Percentiles rank a stretch among this genome's conserved stretches.
These are phyloP conservation scores for Petrocephalus sullivani DNA, from an alignment of 2,797 vertebrate species.

Conservation along the genomic window DNA sequence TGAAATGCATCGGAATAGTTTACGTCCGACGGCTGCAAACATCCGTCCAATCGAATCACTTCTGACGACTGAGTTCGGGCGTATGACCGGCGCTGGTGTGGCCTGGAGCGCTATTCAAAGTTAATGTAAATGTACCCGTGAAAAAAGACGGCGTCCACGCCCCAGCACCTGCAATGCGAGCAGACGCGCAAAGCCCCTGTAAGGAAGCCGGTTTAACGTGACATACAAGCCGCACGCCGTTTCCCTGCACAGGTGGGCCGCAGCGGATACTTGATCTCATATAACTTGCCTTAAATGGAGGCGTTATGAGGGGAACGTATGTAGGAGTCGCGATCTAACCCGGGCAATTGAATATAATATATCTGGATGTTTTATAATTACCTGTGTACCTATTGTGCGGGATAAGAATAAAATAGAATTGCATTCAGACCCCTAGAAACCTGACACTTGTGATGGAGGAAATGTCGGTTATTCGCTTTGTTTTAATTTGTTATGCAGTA, in stretches of 20 bases:
- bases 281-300: background rate
- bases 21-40: background rate
- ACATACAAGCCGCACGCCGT: background rate
- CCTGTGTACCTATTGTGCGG: background rate
- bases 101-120: background rate
- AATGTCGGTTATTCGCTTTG: background rate
- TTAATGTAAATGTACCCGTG: background rate
- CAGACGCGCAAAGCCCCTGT: background rate
- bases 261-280: background rate
- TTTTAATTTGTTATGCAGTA: background rate
- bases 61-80: background rate
- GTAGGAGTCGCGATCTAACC: background rate
- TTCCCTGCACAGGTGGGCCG: background rate
- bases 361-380: background rate
- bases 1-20: background rate
- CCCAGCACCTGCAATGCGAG: background rate
- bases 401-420: background rate
- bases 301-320: background rate
- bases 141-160: background rate
- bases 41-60: background rate
- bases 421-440: background rate
- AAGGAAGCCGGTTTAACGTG: background rate
- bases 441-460: background rate
- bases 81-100: background rate
- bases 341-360: background rate